These are phyloP conservation scores for Drosophila pseudoobscura DNA, from an alignment of 1,140 invertebrate species.

Conservation along the genomic window DNA sequence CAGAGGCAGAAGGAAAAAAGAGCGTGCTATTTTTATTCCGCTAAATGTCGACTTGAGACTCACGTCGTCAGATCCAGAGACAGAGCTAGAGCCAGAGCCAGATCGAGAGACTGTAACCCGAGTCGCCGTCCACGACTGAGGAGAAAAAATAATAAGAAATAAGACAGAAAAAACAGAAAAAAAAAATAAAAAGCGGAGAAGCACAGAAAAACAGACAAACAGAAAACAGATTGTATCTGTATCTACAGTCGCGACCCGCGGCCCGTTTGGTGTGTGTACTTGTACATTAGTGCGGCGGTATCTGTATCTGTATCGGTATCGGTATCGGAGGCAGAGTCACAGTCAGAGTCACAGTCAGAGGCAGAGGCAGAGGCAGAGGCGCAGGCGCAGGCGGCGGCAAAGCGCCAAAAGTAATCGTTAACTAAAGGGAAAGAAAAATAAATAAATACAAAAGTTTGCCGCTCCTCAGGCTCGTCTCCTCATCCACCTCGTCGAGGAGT, in stretches of 20 bases:
- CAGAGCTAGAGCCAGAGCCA: slow-evolving; percentile 11
- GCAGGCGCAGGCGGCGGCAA: slow-evolving; percentile 25
- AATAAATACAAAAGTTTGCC: slow-evolving; percentile 56
- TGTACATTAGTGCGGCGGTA: slow-evolving; percentile 27
- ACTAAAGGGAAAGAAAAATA: slow-evolving; percentile 60
- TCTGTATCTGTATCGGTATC: slow-evolving; percentile 27
- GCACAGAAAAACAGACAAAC: slow-evolving; percentile 50
- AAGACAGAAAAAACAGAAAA: slow-evolving; percentile 35
- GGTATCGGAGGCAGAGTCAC: slow-evolving; percentile 7
- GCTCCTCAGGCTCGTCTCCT: slow-evolving; percentile 30
- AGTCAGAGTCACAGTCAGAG: background rate
- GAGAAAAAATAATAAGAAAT: slow-evolving; percentile 20
- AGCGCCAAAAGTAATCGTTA: slow-evolving; percentile 70
- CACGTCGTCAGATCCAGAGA: slow-evolving; percentile 41
- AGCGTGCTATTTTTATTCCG: slow-evolving; percentile 80
- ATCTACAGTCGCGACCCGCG: slow-evolving; percentile 58
- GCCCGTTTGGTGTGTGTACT: slow-evolving; percentile 43
- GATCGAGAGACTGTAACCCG: slow-evolving; percentile 68
- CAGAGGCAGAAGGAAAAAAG: slow-evolving; percentile 47
- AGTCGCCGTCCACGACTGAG: slow-evolving; percentile 35
- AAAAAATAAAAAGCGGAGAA: slow-evolving; percentile 23
- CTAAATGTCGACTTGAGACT: slow-evolving; percentile 78
- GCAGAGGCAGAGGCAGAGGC: background rate
- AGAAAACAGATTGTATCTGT: slow-evolving; percentile 73
- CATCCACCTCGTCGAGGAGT: background rate